A percentile compares a stretch with the other conserved stretches of the same genome.
phyloP scores from a whole-genome alignment of 2,888 invertebrate genomes.

The Agriopis aurantiaria region DNA sequence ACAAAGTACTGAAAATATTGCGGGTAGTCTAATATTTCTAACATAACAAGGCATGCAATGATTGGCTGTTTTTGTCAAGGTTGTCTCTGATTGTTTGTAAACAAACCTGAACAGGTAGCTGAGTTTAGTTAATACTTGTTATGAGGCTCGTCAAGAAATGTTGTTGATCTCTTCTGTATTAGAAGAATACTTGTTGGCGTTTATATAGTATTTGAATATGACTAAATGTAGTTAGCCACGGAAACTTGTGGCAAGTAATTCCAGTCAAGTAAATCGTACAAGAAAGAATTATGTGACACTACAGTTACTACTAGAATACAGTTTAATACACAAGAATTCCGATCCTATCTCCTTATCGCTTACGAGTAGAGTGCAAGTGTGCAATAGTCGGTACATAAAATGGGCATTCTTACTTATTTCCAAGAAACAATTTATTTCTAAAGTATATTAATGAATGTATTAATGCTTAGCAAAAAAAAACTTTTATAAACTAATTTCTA shows the following conservation, averaged over 20 bases:
- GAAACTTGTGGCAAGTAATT: neutral
- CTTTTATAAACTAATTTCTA: too few relatives aligned
- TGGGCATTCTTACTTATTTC: too few relatives aligned
- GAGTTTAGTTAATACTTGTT: slow-evolving; percentile 25
- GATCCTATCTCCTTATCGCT: too few relatives aligned
- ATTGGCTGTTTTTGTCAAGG: neutral
- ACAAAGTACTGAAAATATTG: neutral
- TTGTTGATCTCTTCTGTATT: slow-evolving; percentile 53
- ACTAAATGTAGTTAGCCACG: neutral
- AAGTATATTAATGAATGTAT: too few relatives aligned
- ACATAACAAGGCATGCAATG: neutral
- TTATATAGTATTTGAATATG: slow-evolving; percentile 11
- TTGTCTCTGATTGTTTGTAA: slow-evolving; percentile 3
- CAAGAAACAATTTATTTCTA: too few relatives aligned
- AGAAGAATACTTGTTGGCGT: slow-evolving; percentile 23
- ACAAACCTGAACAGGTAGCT: slow-evolving; percentile 1
- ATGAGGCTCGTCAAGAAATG: slow-evolving; percentile 33
- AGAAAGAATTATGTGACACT: neutral
- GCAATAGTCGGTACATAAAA: too few relatives aligned
- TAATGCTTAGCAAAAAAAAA: too few relatives aligned
- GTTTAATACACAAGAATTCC: too few relatives aligned
- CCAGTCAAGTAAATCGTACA: neutral
- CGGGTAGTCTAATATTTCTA: neutral
- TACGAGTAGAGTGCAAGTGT: too few relatives aligned
- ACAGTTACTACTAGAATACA: too few relatives aligned